phyloP scores from a whole-genome alignment of 2,797 vertebrate species.

The Delichon dasypus region DNA sequence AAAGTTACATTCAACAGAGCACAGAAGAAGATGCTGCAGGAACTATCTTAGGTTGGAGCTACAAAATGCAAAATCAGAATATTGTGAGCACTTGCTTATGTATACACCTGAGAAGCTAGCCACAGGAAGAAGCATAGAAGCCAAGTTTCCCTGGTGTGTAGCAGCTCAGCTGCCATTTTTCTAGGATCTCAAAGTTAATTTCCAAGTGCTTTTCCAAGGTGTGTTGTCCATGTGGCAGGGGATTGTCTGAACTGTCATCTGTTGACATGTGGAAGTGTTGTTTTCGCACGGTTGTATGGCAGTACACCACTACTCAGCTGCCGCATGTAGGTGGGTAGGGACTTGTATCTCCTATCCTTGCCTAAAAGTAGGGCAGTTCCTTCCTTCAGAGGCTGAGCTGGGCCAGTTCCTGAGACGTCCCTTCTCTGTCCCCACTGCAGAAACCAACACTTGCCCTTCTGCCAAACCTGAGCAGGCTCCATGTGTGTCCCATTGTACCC shows the following conservation, averaged over 20 bases:
- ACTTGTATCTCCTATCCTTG: background rate
- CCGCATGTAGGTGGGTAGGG: accelerated
- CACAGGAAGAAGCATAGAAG: background rate
- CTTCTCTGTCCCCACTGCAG: background rate
- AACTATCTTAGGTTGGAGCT: background rate
- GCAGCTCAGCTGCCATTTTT: background rate
- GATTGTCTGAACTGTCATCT: background rate
- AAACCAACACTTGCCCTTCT: background rate
- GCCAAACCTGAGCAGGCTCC: background rate
- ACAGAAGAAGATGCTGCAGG: background rate
- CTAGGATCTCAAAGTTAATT: background rate
- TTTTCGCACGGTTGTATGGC: background rate
- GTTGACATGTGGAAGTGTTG: background rate
- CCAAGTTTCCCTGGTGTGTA: background rate
- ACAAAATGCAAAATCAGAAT: background rate
- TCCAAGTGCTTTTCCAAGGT: background rate
- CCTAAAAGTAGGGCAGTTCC: background rate
- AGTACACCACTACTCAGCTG: background rate
- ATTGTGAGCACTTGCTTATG: background rate
- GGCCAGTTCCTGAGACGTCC: background rate
- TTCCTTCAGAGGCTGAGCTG: background rate
- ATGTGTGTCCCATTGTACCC: background rate
- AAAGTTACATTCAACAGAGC: background rate
- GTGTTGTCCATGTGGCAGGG: background rate
- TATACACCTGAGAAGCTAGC: background rate